Evolutionary conservation across 2,888 invertebrate species (phyloP).

Genomic region (Cyaniris semiargus): DNA sequence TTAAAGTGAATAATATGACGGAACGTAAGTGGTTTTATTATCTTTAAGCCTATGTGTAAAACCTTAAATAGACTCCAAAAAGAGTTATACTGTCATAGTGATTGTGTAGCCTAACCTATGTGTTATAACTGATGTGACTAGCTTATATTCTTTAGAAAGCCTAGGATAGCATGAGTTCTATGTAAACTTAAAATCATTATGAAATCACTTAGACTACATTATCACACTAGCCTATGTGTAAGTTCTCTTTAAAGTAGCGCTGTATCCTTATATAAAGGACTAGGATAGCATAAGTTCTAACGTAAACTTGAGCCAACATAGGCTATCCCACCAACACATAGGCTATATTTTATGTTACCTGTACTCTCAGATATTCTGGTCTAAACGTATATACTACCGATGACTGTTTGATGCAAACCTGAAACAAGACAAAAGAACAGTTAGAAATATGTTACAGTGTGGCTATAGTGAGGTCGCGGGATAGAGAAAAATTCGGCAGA

Average conservation of each 20-base stretch:
- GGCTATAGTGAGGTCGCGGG: background rate
- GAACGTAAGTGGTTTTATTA: no score
- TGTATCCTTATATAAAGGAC: no score
- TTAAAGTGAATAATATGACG: no score
- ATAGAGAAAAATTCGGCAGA: background rate
- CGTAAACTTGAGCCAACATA: background rate
- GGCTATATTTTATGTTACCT: background rate
- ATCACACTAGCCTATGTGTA: background rate
- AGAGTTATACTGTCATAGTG: no score
- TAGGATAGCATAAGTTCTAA: background rate
- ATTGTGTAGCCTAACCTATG: no score
- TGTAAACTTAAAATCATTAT: background rate
- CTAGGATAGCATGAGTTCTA: background rate
- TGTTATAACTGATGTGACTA: no score
- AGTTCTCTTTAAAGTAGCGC: background rate
- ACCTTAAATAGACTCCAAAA: no score
- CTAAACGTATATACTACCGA: slow-evolving; percentile 40
- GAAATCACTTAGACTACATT: no score
- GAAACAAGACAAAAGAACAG: slow-evolving; percentile 34
- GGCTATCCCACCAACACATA: background rate
- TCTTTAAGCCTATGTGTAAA: no score
- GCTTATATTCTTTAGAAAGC: no score
- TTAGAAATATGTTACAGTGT: background rate
- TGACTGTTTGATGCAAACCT: slow-evolving; percentile 41
- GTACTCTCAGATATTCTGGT: slow-evolving; percentile 38